Conservation (phyloP, 2,888 invertebrate genomes). For the Eumerus sabulonum region DNA sequence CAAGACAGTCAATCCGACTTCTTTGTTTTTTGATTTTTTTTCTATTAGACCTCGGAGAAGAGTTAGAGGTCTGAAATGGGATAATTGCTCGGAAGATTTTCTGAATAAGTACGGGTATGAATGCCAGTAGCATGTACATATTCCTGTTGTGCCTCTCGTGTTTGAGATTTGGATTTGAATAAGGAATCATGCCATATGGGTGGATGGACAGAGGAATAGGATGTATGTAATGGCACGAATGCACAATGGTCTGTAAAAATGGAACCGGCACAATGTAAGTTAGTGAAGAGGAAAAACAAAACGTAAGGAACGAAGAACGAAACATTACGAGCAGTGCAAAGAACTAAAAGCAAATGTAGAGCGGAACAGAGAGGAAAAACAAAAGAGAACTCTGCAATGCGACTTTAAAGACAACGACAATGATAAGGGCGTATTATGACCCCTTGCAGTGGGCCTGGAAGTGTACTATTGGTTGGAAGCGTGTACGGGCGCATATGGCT, state of each 20-base stretch:
- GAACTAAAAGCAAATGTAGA: slow-evolving; percentile 7
- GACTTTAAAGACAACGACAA: slow-evolving; percentile 48
- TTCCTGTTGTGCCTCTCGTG: slow-evolving; percentile 7
- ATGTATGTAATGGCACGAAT: background rate
- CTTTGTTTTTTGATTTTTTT: slow-evolving; percentile 3
- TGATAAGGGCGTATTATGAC: slow-evolving; percentile 66
- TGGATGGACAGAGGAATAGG: slow-evolving; percentile 2
- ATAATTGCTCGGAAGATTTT: slow-evolving; percentile 57
- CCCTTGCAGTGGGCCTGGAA: slow-evolving; percentile 42
- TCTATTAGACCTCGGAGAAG: slow-evolving; percentile 54
- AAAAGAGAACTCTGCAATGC: slow-evolving; percentile 51
- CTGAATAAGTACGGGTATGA: slow-evolving; percentile 10
- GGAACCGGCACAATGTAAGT: slow-evolving; percentile 57
- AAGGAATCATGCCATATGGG: slow-evolving; percentile 66
- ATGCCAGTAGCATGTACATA: slow-evolving; percentile 18
- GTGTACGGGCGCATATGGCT: slow-evolving; percentile 43
- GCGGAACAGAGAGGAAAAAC: background rate
- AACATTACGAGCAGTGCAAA: background rate
- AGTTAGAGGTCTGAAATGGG: slow-evolving; percentile 65
- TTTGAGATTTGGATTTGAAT: slow-evolving; percentile 54
- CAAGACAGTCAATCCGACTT: background rate
- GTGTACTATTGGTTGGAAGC: slow-evolving; percentile 27
- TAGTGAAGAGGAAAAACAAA: slow-evolving; percentile 27
- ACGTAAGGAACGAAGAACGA: slow-evolving; percentile 2
- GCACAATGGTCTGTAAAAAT: slow-evolving; percentile 52